Base-by-base conservation (phyloP, 2,113 vertebrate species). In the Pholis gunnellus region DNA sequence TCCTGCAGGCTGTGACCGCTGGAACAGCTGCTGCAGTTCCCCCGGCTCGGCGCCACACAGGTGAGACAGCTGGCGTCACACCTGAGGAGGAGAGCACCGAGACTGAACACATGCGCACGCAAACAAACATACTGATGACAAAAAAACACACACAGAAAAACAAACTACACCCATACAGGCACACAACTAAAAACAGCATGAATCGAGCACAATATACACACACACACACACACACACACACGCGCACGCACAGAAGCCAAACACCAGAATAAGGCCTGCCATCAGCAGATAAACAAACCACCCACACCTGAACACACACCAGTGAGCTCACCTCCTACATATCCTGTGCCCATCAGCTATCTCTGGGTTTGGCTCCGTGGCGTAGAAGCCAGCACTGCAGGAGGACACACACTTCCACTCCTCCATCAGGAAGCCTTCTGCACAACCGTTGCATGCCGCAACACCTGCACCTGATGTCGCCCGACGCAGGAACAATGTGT, bases 31-130 rank as follows among this genome's bases (percentile, higher is more conserved):
- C 96, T 97, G 88, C 98, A 99, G 95, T 98, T 97, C 90, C 91
- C 95, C 78, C 93, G 94, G 78, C 96, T 95, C 3, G 95, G 95
- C 17, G 97, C 98, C 79, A 80, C 95, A 91, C 98, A 99, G 7
- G 95, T 96, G 91, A 96, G 94, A 91, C 98, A 99, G 94, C 96
- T 98, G 81, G 94, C 81, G 78, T 99, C 98, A 13, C 98, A 99
- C 92, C 98, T 99, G 87, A 88, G 76, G 82, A 88, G 83, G 72
- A 56, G 46, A 81, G 57, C 64, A 27, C 6, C 25, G 36, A 86
- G 17, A 63, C 63, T 82, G 48, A 91, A 64, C 74, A 73, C 73
- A 78, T 20, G 56, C 14, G 59, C 73, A 78, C 57, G 66, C 34
- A 60, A 11, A 70, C 48, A 50, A 29, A 70, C n/a, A 22, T 1